A percentile compares a stretch with the other conserved stretches of the same genome.
Evolutionary conservation across 2,113 vertebrate genomes (phyloP).

Genomic region (Gymnogyps californianus): DNA sequence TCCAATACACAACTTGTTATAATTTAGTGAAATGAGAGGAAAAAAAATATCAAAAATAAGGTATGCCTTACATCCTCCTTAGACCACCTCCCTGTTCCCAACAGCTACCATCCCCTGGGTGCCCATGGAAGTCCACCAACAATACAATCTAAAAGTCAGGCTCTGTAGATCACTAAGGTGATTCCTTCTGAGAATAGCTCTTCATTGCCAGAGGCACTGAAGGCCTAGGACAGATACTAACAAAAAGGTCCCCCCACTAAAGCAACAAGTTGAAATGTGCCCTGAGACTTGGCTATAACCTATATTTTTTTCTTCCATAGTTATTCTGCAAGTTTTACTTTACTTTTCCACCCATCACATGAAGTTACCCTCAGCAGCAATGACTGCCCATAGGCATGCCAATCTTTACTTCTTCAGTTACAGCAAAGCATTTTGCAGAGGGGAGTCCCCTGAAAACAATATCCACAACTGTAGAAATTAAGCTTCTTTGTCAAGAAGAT

Average conservation of each 20-base stretch:
- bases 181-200: background rate
- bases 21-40: background rate
- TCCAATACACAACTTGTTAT: background rate
- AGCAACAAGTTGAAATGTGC: background rate
- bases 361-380: background rate
- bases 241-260: background rate
- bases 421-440: background rate
- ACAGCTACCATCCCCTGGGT: background rate
- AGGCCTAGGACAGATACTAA: background rate
- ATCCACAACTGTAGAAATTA: background rate
- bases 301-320: background rate
- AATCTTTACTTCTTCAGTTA: background rate
- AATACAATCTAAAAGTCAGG: background rate
- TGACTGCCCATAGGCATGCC: background rate
- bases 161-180: background rate
- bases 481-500: background rate
- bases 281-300: background rate
- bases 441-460: background rate
- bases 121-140: background rate
- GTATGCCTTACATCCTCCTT: background rate
- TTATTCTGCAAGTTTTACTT: background rate
- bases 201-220: background rate
- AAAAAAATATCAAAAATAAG: background rate
- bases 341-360: background rate
- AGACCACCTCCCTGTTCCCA: background rate